Conservation (phyloP, 53 echinoderm and acorn worm species). For the Mesocentrotus franciscanus region DNA sequence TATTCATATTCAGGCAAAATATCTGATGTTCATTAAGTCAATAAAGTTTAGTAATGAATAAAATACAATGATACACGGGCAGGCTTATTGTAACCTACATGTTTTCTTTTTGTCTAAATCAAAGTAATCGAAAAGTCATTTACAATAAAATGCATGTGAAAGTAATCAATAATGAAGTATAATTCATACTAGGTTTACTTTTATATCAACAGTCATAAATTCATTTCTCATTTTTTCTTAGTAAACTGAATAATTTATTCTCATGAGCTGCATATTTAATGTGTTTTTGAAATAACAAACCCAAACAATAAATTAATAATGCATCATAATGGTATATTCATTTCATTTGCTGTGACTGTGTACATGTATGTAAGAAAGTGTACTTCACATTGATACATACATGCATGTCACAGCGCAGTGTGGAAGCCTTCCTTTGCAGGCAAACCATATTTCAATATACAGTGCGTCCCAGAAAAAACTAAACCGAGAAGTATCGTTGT, state of each 20-base stretch:
- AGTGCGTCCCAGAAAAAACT: no score
- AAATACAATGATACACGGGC: no score
- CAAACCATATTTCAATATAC: background rate
- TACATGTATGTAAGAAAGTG: background rate
- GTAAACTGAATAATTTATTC: background rate
- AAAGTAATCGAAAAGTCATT: background rate
- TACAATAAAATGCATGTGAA: background rate
- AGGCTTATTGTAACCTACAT: no score
- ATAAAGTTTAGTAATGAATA: no score
- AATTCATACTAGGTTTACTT: background rate
- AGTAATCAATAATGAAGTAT: background rate
- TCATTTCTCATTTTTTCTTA: background rate
- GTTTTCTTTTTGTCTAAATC: no score
- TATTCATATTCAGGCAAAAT: no score
- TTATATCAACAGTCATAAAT: background rate
- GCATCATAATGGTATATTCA: background rate
- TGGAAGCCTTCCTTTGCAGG: no score
- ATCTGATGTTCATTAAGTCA: no score
- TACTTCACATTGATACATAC: background rate
- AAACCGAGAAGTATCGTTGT: no score
- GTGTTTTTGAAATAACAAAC: background rate
- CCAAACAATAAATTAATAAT: no score
- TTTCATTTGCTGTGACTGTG: background rate
- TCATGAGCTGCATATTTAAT: background rate
- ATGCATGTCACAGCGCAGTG: background rate